A percentile compares a stretch with the other conserved stretches of the same genome.
Evolutionary conservation across 2,888 invertebrate genomes (phyloP).

Genomic region (Malthinus seriepunctatus): DNA sequence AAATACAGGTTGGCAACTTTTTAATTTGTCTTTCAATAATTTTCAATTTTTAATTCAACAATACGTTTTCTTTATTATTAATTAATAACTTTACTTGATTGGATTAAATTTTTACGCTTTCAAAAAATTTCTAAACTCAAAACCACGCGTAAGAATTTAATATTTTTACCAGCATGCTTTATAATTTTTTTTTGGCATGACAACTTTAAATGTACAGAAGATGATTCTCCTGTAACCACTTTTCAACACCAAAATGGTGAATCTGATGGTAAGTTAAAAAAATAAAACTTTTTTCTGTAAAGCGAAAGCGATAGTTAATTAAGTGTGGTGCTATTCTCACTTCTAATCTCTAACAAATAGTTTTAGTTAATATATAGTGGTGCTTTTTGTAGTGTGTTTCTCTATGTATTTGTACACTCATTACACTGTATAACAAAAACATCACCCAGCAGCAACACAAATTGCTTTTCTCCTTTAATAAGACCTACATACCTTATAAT

Average conservation of each 20-base stretch:
- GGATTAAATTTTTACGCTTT: not conserved
- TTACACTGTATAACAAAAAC: too few relatives aligned
- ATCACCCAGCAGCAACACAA: not conserved
- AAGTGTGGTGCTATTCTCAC: constrained; percentile 1
- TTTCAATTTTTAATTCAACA: not conserved
- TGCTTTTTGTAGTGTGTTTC: too few relatives aligned
- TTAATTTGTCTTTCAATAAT: constrained; percentile 1
- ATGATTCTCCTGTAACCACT: constrained; percentile 38
- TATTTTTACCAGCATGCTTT: not conserved
- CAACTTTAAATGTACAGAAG: constrained; percentile 3
- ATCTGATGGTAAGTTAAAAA: constrained; percentile 40
- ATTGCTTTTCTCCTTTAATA: not conserved
- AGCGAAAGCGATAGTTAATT: not conserved
- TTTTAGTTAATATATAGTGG: too few relatives aligned
- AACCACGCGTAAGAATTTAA: not conserved
- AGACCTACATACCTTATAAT: constrained; percentile 2
- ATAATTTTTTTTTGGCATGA: not conserved
- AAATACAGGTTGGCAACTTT: constrained; percentile 50
- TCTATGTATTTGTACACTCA: too few relatives aligned
- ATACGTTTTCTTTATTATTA: not conserved
- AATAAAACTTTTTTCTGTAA: too few relatives aligned
- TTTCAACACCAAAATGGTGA: constrained; percentile 43
- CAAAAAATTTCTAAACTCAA: not conserved
- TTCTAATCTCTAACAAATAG: not conserved
- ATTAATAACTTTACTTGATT: not conserved